A percentile compares a stretch with the other conserved stretches of the same genome.
These are phyloP conservation scores for Nymphalis polychloros DNA, from an alignment of 2,888 invertebrate species.

Conservation along the genomic window DNA sequence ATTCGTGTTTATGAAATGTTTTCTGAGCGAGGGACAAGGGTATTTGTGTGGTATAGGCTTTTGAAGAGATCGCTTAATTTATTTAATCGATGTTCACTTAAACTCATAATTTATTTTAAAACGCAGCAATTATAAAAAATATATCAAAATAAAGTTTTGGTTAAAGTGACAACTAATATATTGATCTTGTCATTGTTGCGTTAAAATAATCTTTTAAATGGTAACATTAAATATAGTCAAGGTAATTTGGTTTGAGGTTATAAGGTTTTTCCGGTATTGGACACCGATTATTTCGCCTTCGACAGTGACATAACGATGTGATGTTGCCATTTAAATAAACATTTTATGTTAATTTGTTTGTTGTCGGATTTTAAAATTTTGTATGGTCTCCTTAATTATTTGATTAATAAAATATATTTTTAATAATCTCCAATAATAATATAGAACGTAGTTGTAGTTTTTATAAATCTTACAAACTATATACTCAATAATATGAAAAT, in stretches of 20 bases:
- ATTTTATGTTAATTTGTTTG: too few species aligned
- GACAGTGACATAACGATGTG: not conserved
- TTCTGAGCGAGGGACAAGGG: not conserved
- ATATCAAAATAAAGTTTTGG: not conserved
- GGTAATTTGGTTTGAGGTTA: not conserved
- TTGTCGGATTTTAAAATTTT: too few species aligned
- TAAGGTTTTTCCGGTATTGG: too few species aligned
- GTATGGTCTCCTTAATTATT: too few species aligned
- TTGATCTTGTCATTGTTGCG: not conserved
- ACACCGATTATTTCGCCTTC: too few species aligned
- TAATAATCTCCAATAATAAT: too few species aligned
- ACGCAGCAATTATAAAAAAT: constrained; percentile 1
- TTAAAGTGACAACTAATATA: not conserved
- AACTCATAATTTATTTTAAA: constrained; percentile 10
- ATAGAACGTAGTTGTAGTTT: too few species aligned
- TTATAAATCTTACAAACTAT: not conserved
- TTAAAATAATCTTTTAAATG: not conserved
- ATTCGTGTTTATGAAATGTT: not conserved
- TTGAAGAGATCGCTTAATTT: not conserved
- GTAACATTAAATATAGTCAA: not conserved
- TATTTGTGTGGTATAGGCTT: not conserved
- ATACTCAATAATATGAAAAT: not conserved
- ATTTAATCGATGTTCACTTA: not conserved
- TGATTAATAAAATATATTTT: too few species aligned
- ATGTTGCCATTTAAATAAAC: too few species aligned